Base-by-base conservation (phyloP, 1,140 invertebrate genomes). In the Nymphalis io region DNA sequence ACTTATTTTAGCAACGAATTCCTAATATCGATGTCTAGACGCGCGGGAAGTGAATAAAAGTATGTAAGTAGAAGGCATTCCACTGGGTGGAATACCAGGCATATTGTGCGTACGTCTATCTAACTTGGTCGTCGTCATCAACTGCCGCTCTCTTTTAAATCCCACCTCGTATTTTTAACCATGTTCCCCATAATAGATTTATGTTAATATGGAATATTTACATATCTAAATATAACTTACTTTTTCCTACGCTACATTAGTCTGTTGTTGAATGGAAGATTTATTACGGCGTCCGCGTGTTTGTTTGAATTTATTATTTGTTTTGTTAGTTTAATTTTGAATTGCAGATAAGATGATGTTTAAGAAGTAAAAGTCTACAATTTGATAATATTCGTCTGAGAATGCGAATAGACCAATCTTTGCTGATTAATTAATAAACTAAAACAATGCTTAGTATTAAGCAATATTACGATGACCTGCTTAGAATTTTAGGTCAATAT, bases 21-120 rank as follows among this genome's bases (percentile, higher is more conserved):
- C 38, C 42, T 46, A 64, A 80, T 74, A 71, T 79, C 76, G 79
- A 74, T 78, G 87, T 88, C 85, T 89, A 89, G 88, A 90, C 87
- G 79, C 82, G 83, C 82, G 85, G 84, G 84, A 87, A 85, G 80
- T 85, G 80, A 88, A 87, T 85, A 83, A 85, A 80, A 87, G 80
- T 83, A 81, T 81, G 74, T 82, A 74, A 81, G 78, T 78, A 80
- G 78, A 84, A 83, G 82, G 80, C 79, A 86, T 83, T 85, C 81
- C 81, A 79, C 73, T 79, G 62, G 71, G 60, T 74, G 73, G 74
- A 79, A 78, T 81, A 80, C 76, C 76, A 78, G 70, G 60, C 70
- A 66, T 63, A 71, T 70, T 79, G 78, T 80, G 80, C 81, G 76
- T 82, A 72, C 63, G 69, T 75, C 76, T 68, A 69, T 73, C 58